A percentile compares a stretch with the other conserved stretches of the same genome.
Evolutionary conservation across 2,797 vertebrate genomes (phyloP).

Genomic region (Premnoplex brunnescens): DNA sequence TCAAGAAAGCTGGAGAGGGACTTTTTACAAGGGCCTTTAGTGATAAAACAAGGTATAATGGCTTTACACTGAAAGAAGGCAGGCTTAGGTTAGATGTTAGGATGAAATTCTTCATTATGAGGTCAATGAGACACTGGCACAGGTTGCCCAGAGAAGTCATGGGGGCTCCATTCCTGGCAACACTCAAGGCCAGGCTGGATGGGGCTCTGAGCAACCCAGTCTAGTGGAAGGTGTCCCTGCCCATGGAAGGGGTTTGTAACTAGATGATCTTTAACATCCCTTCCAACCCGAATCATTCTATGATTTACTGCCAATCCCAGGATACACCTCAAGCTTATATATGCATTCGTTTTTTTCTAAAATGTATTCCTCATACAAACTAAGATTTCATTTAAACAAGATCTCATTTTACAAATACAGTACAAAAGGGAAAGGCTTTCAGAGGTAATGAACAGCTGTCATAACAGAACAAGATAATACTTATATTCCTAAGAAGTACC

Average conservation of each 20-base stretch:
- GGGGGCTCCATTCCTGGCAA: not conserved
- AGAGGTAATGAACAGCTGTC: not conserved
- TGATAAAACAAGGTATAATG: not conserved
- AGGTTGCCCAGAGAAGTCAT: not conserved
- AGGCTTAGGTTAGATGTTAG: not conserved
- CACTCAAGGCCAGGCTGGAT: accelerated
- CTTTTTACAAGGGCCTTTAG: accelerated
- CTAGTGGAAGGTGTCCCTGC: too few species aligned
- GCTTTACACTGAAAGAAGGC: not conserved
- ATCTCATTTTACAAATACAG: not conserved
- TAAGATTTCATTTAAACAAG: not conserved
- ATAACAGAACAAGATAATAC: not conserved
- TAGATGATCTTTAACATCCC: not conserved
- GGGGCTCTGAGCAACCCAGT: not conserved
- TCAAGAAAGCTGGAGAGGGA: not conserved
- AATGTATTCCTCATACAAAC: not conserved
- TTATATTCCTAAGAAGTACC: not conserved
- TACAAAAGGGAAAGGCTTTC: not conserved
- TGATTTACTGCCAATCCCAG: not conserved
- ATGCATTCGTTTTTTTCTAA: accelerated
- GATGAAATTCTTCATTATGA: not conserved
- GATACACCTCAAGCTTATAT: not conserved
- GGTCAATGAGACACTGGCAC: not conserved
- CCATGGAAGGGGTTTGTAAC: not conserved
- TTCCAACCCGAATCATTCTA: not conserved